phyloP scores from a whole-genome alignment of 1,140 invertebrate species.

The Coptotermes formosanus region DNA sequence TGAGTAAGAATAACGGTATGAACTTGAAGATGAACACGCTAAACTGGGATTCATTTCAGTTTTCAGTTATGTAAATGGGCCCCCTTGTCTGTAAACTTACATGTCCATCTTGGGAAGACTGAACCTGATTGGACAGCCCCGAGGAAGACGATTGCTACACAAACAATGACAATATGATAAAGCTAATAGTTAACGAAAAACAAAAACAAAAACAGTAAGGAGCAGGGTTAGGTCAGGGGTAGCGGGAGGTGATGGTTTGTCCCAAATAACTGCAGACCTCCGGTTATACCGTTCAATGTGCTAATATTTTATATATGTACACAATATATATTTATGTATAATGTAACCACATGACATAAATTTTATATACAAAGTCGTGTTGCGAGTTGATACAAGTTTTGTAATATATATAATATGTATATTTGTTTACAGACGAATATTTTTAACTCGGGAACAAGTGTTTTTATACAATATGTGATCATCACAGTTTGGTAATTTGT shows the following conservation, averaged over 20 bases:
- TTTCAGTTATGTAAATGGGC: no score
- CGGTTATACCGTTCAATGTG: slow-evolving; percentile 23
- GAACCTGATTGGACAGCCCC: no score
- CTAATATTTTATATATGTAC: slow-evolving; percentile 30
- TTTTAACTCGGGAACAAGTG: slow-evolving; percentile 20
- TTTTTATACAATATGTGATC: slow-evolving; percentile 31
- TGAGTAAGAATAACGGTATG: no score
- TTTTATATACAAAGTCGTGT: slow-evolving; percentile 26
- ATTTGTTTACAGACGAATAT: slow-evolving; percentile 25
- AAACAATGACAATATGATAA: no score
- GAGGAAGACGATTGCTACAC: no score
- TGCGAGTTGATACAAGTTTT: slow-evolving; percentile 1
- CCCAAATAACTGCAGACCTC: not conserved
- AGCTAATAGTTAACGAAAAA: no score
- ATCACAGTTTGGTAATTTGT: slow-evolving; percentile 31
- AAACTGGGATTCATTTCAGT: no score
- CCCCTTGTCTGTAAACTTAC: no score
- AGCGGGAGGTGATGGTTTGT: not conserved
- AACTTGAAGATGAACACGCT: no score
- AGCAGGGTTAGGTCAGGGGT: not conserved
- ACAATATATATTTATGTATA: slow-evolving; percentile 33
- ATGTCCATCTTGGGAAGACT: no score
- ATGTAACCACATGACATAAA: slow-evolving; percentile 29
- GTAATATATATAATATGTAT: slow-evolving; percentile 23
- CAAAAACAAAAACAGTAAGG: no score